These are phyloP conservation scores for Scaptomyza polygonia DNA, from an alignment of 2,888 invertebrate genomes.

Conservation along the genomic window DNA sequence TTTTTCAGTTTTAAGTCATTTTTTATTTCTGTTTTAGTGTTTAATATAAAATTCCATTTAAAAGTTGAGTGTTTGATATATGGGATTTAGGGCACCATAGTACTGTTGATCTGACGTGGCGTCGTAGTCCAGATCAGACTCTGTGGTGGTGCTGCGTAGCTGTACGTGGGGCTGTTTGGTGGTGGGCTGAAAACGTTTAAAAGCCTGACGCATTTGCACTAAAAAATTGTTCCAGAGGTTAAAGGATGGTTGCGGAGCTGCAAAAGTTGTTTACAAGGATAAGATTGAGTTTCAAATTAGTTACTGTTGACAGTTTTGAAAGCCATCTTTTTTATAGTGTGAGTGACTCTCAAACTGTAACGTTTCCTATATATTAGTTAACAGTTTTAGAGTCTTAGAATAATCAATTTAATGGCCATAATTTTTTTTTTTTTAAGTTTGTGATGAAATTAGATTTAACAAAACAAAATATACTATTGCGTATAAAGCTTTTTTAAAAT, in stretches of 20 bases:
- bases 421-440: too few species aligned
- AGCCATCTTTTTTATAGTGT: not conserved
- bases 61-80: constrained; percentile 59
- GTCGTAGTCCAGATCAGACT: constrained; percentile 13
- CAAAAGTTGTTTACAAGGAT: not conserved
- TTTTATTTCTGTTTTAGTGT: constrained; percentile 33
- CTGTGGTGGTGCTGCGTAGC: constrained; percentile 30
- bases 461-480: too few species aligned
- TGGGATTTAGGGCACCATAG: constrained; percentile 70
- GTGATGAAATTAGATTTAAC: too few species aligned
- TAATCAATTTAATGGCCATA: too few species aligned
- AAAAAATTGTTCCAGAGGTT: constrained; percentile 53
- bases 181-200: constrained; percentile 28
- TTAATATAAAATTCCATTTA: constrained; percentile 40
- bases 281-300: not conserved
- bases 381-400: too few species aligned
- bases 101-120: constrained; percentile 29
- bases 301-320: not conserved
- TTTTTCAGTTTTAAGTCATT: constrained; percentile 15
- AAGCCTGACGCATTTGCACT: constrained; percentile 38
- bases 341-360: not conserved
- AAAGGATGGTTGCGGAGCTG: constrained; percentile 22
- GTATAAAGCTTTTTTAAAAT: too few species aligned
- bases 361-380: too few species aligned
- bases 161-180: constrained; percentile 18